Percentiles rank a stretch among this genome's conserved stretches.
Evolutionary conservation across 2,888 invertebrate genomes (phyloP).

Genomic region (Gryllus longicercus): DNA sequence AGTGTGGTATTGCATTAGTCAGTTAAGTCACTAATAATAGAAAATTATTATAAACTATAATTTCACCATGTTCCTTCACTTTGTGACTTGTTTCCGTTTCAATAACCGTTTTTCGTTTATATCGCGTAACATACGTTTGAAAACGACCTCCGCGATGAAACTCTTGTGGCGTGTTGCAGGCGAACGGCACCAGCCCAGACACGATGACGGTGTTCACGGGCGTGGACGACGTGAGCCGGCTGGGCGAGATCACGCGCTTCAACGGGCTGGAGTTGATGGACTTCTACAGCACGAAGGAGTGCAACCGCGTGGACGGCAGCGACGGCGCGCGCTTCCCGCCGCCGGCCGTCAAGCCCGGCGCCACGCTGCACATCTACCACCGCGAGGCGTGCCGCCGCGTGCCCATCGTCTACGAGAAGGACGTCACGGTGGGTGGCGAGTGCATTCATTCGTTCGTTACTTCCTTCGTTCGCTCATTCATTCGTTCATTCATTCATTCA

Average conservation of each 20-base stretch:
- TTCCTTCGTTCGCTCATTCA: too few species aligned
- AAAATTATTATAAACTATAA: too few species aligned
- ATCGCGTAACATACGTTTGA: too few species aligned
- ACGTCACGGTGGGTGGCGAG: slow-evolving; percentile 49
- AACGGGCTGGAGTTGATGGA: slow-evolving; percentile 57
- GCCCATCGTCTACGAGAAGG: slow-evolving; percentile 60
- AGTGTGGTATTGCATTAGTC: too few species aligned
- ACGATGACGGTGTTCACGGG: slow-evolving; percentile 69
- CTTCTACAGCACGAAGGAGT: slow-evolving; percentile 65
- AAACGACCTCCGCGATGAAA: too few species aligned
- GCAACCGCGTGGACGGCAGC: slow-evolving; percentile 67
- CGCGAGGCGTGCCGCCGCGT: slow-evolving; percentile 68
- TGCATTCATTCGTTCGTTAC: too few species aligned
- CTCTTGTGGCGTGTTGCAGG: slow-evolving; percentile 48
- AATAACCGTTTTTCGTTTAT: too few species aligned
- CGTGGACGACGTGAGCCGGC: slow-evolving; percentile 55
- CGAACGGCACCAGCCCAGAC: slow-evolving; percentile 63
- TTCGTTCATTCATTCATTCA: too few species aligned
- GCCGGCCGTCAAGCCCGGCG: slow-evolving; percentile 46
- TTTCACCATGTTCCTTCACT: too few species aligned
- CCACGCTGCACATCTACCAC: slow-evolving; percentile 57
- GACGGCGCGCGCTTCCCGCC: slow-evolving; percentile 74
- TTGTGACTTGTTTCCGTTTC: too few species aligned
- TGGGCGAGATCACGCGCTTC: slow-evolving; percentile 62
- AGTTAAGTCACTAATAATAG: too few species aligned